Base-by-base conservation (phyloP, 35 echinoderm and acorn worm species). In the Antedon bifida region DNA sequence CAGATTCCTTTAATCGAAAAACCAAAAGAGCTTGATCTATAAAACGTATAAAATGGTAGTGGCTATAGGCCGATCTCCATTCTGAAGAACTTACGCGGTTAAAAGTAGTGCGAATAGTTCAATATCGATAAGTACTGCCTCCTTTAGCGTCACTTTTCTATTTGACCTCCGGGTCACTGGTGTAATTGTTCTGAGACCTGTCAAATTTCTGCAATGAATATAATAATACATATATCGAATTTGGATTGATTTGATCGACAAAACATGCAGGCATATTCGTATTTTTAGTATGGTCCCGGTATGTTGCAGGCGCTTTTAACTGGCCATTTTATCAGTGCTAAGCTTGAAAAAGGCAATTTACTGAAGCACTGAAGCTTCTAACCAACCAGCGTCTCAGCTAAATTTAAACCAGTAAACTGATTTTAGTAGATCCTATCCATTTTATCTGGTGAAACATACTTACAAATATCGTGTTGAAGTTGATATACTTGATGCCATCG, bases 21-120 rank as follows among this genome's bases (percentile, higher is more conserved):
- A n/a, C n/a, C n/a, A n/a, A n/a, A n/a, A n/a, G n/a, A n/a, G n/a
- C n/a, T n/a, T n/a, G n/a, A n/a, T n/a, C n/a, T n/a, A n/a, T n/a
- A n/a, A n/a, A n/a, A n/a, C n/a, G n/a, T n/a, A n/a, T n/a, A n/a
- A n/a, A n/a, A n/a, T n/a, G n/a, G n/a, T n/a, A n/a, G n/a, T n/a
- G n/a, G n/a, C n/a, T n/a, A n/a, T n/a, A n/a, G n/a, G n/a, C n/a
- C n/a, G n/a, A n/a, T n/a, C n/a, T n/a, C n/a, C n/a, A n/a, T n/a
- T n/a, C n/a, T n/a, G n/a, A n/a, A n/a, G n/a, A n/a, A 35, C 87
- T 83, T 88, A 88, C 87, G 83, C 30, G 16, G 75, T 33, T 32
- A 83, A 21, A 5, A 88, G 31, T 21, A 88, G 46, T 0, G 33
- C 74, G 32, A 88, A 88, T 30, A 75, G 34, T 23, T 29, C 32